Conservation (phyloP, 1,140 invertebrate species). For the Drosophila varians region DNA sequence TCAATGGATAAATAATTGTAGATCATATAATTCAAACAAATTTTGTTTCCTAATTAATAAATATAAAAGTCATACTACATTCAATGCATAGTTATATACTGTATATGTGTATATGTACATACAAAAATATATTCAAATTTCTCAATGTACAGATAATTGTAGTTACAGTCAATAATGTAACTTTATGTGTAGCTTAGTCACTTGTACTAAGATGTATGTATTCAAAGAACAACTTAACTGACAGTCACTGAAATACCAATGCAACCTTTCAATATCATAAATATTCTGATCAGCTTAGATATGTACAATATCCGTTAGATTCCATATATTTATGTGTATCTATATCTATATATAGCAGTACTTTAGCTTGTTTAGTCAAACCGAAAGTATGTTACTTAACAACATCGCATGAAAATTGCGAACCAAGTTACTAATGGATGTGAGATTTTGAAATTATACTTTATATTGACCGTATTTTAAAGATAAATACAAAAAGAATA, state of each 20-base stretch:
- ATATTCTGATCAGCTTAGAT: background rate
- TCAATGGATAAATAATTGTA: no score
- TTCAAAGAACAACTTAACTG: no score
- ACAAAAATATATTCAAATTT: no score
- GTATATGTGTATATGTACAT: no score
- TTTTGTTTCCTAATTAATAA: no score
- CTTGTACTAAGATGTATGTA: no score
- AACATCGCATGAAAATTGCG: background rate
- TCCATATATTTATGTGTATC: background rate
- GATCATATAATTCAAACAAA: no score
- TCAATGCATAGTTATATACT: no score
- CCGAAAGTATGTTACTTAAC: background rate
- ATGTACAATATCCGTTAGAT: background rate
- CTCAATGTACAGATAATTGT: no score
- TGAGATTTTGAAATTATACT: background rate
- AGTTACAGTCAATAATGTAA: no score
- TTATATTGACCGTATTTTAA: background rate
- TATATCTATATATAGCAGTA: background rate
- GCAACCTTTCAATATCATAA: background rate
- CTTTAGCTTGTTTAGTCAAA: background rate
- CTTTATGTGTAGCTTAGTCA: no score
- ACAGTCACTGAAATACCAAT: background rate
- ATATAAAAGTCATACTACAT: no score
- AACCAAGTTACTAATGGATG: conserved; percentile 2
- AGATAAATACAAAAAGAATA: background rate